phyloP scores from a whole-genome alignment of 2,113 vertebrate genomes.

The Sorex fumeus region DNA sequence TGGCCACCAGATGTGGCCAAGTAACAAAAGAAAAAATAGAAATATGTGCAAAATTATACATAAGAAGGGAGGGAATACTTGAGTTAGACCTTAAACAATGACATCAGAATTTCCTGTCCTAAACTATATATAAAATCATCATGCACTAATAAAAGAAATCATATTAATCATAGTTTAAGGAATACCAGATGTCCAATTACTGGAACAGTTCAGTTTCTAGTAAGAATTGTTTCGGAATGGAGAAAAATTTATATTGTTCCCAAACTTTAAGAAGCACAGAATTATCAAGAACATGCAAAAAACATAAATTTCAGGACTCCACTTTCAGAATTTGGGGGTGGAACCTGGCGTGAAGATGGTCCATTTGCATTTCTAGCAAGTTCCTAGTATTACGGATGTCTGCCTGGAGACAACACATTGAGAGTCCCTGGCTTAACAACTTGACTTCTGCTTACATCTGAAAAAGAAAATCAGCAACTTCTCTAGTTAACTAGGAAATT shows the following conservation, averaged over 20 bases:
- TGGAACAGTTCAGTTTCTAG: background rate
- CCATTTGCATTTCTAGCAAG: conserved; percentile 13
- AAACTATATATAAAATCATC: too few species aligned
- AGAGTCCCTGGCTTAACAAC: background rate
- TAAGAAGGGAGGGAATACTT: background rate
- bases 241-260: background rate
- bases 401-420: background rate
- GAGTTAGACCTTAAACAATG: background rate
- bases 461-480: too few species aligned
- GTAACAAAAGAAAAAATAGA: background rate
- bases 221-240: background rate
- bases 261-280: background rate
- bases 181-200: background rate
- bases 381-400: background rate
- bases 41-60: background rate
- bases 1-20: too few species aligned
- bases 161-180: background rate
- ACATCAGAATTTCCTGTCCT: too few species aligned
- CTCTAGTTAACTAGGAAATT: too few species aligned
- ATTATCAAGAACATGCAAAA: background rate
- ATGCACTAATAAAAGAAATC: too few species aligned
- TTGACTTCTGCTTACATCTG: background rate
- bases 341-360: background rate
- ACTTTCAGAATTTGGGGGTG: background rate
- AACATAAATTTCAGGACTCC: background rate